A percentile compares a stretch with the other conserved stretches of the same genome.
These are phyloP conservation scores for Ceyx cyanopectus DNA, from an alignment of 2,113 vertebrate genomes.

Conservation along the genomic window DNA sequence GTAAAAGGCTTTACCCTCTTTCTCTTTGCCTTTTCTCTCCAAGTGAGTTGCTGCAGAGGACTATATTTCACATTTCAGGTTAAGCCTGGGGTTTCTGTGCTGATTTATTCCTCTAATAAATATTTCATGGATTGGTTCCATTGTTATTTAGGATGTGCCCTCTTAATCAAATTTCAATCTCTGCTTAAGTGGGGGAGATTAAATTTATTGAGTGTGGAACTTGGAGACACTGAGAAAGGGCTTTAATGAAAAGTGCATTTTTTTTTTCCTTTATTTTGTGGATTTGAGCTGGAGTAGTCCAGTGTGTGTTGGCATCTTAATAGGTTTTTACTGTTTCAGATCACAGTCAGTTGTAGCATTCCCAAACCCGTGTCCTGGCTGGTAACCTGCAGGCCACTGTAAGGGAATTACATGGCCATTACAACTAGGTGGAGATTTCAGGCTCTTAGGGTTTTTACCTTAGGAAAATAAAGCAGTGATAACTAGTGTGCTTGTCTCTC, in stretches of 20 bases:
- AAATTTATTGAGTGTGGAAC: not conserved
- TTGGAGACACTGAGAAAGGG: not conserved
- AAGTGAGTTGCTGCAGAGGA: not conserved
- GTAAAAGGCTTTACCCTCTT: not conserved
- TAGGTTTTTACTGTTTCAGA: not conserved
- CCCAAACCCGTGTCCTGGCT: not conserved
- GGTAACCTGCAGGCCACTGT: not conserved
- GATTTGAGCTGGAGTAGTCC: not conserved
- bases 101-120: constrained; percentile 40
- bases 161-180: constrained; percentile 29
- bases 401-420: not conserved
- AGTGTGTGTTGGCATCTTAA: not conserved
- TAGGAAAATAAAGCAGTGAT: not conserved
- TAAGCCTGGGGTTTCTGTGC: not conserved
- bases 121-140: not conserved
- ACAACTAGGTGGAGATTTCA: not conserved
- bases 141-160: constrained; percentile 5
- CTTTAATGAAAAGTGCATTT: not conserved
- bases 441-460: not conserved
- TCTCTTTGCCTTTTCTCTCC: not conserved
- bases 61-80: not conserved
- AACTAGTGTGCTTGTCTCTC: not conserved
- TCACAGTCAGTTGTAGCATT: not conserved
- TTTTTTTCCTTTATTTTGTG: not conserved
- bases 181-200: not conserved